Percentiles rank a stretch among this genome's conserved stretches.
Conservation (phyloP, 2,113 vertebrate species). For the Synchiropus splendidus region DNA sequence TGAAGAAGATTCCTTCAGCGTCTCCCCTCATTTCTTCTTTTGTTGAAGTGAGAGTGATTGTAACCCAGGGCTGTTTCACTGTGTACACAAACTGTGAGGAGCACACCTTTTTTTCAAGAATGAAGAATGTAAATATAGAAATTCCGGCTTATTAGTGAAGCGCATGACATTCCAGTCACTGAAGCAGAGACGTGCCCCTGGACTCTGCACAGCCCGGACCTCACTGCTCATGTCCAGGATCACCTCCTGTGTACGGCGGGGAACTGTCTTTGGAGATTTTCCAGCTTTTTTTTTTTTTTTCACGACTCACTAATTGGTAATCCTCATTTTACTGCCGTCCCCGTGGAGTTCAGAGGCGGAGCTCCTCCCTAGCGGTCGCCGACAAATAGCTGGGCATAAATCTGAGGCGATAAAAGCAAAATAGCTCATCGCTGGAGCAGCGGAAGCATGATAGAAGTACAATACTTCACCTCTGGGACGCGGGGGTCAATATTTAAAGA, state of each 20-base stretch:
- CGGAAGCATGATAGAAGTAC: conserved; percentile 17
- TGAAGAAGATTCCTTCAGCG: conserved; percentile 13
- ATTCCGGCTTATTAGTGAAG: too few species aligned
- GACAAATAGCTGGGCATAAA: conserved; percentile 29
- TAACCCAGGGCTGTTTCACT: conserved; percentile 32
- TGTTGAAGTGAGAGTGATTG: conserved; percentile 21
- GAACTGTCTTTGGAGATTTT: conserved; percentile 44
- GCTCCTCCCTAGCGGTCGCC: conserved; percentile 22
- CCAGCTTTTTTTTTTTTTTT: conserved; percentile 9
- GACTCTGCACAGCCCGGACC: too few species aligned
- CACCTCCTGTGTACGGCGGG: conserved; percentile 6
- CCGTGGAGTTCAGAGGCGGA: conserved; percentile 32
- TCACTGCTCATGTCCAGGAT: too few species aligned
- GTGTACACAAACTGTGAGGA: conserved; percentile 11
- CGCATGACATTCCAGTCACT: too few species aligned
- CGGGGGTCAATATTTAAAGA: conserved; percentile 14
- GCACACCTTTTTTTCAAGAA: too few species aligned
- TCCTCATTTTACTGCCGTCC: conserved; percentile 39
- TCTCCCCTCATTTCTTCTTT: conserved; percentile 13
- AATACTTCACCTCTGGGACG: conserved; percentile 18
- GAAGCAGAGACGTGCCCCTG: too few species aligned
- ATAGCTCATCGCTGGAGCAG: conserved; percentile 36
- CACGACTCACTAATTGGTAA: conserved; percentile 42
- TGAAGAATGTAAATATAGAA: too few species aligned
- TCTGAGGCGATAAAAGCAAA: conserved; percentile 31